These are phyloP conservation scores for Lycophotia porphyrea DNA, from an alignment of 2,888 invertebrate species.

Conservation along the genomic window DNA sequence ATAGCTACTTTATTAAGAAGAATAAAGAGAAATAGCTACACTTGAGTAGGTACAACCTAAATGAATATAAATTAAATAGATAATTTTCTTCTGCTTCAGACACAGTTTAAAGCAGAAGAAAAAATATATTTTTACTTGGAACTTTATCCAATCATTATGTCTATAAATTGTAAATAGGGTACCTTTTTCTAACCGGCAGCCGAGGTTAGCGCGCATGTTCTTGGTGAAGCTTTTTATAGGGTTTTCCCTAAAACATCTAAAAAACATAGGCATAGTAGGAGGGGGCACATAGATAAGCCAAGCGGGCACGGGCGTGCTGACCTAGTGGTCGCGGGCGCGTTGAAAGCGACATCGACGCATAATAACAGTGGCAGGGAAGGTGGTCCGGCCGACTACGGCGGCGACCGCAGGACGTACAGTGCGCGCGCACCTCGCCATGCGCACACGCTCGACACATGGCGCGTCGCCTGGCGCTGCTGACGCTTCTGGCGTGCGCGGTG, in stretches of 20 bases:
- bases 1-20: too few species aligned
- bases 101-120: background rate
- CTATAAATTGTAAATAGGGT: background rate
- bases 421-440: conserved; percentile 90
- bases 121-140: background rate
- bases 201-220: background rate
- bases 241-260: background rate
- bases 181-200: background rate
- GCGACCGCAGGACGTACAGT: conserved; percentile 80
- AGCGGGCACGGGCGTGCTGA: conserved; percentile 75
- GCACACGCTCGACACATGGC: conserved; percentile 88
- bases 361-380: conserved; percentile 86
- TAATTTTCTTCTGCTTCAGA: background rate
- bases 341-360: conserved; percentile 85
- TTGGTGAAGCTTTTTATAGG: background rate
- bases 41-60: background rate
- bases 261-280: background rate
- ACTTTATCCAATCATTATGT: background rate
- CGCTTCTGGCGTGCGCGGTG: conserved; percentile 84
- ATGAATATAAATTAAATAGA: background rate
- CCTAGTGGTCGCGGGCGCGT: conserved; percentile 82
- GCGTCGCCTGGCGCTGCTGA: conserved; percentile 89
- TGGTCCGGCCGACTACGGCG: conserved; percentile 72
- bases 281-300: conserved; percentile 38
- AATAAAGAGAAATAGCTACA: background rate